Evolutionary conservation across 2,888 invertebrate species (phyloP), one percentile per base, ranked within the genome.

Genomic region (Agrilus cyanescens): DNA sequence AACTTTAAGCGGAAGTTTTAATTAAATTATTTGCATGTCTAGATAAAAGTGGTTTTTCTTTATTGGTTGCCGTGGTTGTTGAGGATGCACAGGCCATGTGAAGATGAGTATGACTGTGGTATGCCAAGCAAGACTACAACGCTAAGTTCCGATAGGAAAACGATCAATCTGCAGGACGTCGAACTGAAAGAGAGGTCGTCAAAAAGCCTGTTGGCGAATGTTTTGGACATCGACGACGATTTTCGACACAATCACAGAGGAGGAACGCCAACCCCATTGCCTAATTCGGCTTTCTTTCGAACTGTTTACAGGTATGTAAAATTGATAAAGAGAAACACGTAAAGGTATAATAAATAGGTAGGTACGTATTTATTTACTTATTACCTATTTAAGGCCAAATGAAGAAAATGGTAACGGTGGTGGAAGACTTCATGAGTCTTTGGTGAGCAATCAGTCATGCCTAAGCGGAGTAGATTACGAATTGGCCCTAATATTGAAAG

Each of bases 11-110:
- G n/a, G n/a, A 25, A 25, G 25, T 25, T 25, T 25, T 25, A 25
- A 25, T 25, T 25, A 25, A 25, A 25, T 8, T 25, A 25, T 25
- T 25, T 25, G 4, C 25, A 25, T 25, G 8, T 25, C 25, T 25
- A 90, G 90, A 82, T 91, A 61, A 85, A 83, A 67, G 77, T 85
- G 61, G 81, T 96, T 64, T 90, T 98, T 72, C 80, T 97, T 61
- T 87, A 88, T 70, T 97, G 96, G 94, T 76, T 98, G 69, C 97
- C 98, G 57, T 94, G 93, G 81, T 70, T 96, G 58, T 76, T 97
- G 65, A 82, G 95, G 61, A 97, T 98, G 96, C 83, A 84, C 59
- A 73, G 85, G 54, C 86, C 86, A 33, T 49, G 46, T 8, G 51
- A 57, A 34, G 48, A 49, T 38, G 55, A 53, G 43, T 51, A 49